Conservation (phyloP, 2,113 vertebrate species). For the Aplodontia rufa region DNA sequence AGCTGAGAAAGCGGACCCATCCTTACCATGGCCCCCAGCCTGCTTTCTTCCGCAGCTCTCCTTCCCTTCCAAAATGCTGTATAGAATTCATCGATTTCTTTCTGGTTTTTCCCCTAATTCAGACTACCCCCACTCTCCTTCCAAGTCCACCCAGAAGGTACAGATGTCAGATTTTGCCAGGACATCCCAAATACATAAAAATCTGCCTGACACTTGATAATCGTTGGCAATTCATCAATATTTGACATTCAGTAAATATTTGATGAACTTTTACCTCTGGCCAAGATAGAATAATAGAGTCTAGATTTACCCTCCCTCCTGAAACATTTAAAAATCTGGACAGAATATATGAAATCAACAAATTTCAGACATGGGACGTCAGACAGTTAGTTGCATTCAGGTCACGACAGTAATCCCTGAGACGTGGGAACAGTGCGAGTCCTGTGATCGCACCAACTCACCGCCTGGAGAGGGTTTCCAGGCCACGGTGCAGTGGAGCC, state of each 20-base stretch:
- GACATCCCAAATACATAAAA: not conserved
- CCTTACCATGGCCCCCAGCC: accelerated
- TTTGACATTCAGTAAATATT: not conserved
- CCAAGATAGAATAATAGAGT: not conserved
- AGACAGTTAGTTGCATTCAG: not conserved
- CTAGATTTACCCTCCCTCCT: not conserved
- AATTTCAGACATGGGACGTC: not conserved
- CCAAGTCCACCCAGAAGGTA: accelerated
- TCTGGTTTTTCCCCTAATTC: not conserved
- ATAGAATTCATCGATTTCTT: not conserved
- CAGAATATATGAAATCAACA: not conserved
- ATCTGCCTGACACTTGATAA: not conserved
- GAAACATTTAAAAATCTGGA: conserved; percentile 12
- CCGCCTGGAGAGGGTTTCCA: not conserved
- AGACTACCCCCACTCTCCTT: not conserved
- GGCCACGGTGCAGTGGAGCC: not conserved
- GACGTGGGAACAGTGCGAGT: not conserved
- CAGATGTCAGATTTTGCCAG: not conserved
- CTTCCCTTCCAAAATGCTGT: accelerated
- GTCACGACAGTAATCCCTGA: not conserved
- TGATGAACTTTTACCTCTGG: conserved; percentile 19
- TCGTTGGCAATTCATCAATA: not conserved
- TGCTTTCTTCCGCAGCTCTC: not conserved
- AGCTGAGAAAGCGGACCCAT: too few species aligned
- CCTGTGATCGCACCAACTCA: accelerated